Base-by-base conservation (phyloP, 2,797 vertebrate genomes). In the Threskiornis aethiopicus region DNA sequence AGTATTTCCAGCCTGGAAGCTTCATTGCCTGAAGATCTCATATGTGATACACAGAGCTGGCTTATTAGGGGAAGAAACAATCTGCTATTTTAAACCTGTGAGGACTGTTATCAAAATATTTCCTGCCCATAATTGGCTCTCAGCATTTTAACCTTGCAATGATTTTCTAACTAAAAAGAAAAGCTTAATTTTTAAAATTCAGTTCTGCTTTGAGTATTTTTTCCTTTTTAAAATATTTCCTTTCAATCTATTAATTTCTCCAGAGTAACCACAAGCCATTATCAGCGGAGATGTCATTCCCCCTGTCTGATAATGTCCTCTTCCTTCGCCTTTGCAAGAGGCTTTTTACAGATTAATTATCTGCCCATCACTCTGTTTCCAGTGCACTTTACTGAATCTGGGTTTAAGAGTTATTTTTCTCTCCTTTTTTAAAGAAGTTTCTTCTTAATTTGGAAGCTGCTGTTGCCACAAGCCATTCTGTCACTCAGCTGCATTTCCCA, bases 51-150 rank as follows among this genome's bases (percentile, higher is more conserved):
- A 67, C 16, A 59, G 64, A 49, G 8, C 21, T 70, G 59, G 22
- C 31, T 89, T 71, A 66, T 73, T 77, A 79, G 19, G 35, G 76
- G 46, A 84, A 81, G 42, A 94, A 95, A 77, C 13, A 93, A 47
- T 4, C 8, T 57, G 31, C 82, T 93, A 78, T 96, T 95, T 96
- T 91, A 96, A 95, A 62, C 21, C 73, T 69, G 47, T 79, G 28
- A 95, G 57, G 31, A 69, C 29, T 73, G 58, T 69, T 82, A 92
- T 57, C 58, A 95, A 92, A 96, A 71, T 80, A 94, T 76, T 92
- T 93, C 47, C 52, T 79, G 29, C 6, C 69, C 46, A 88, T 94
- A 95, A 93, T 29, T 93, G 49, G 33, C 20, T 72, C 7, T 44
- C 49, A 70, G 16, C 28, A 55, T 94, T 95, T 96, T 87, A 93